Base-by-base conservation (phyloP, 2,113 vertebrate genomes). In the Aegithalos caudatus region DNA sequence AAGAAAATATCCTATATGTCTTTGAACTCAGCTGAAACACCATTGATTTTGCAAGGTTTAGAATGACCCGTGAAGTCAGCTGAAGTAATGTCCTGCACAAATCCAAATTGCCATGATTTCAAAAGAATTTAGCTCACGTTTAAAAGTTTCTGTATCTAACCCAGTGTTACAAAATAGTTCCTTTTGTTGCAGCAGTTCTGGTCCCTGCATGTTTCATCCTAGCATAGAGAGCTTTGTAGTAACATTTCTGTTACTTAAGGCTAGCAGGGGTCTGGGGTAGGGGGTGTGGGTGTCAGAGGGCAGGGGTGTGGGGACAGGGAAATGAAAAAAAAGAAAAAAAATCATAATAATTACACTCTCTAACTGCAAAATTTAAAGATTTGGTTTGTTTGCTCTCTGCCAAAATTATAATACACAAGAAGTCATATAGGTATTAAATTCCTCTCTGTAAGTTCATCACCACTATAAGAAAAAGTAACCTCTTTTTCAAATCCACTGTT, bases 261-360 rank as follows among this genome's bases (percentile, higher is more conserved):
- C 11, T 72, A 38, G 2, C 1, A 29, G 15, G 6, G 2, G 10
- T 4, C 8, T 20, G 5, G 2, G 13, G 2, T 10, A 14, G 14
- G 7, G 11, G 1, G 2, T 1, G 2, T 54, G 11, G 2, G 1
- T 2, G 1, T 38, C 5, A 14, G 14, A 62, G 7, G 12, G 11
- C 9, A 45, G 15, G 11, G 5, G 6, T 42, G 31, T 42, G 9
- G 10, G 3, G 10, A 2, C 4, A n/a, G 24, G 4, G 40, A 48
- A 44, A 16, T 12, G 22, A 67, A 81, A 50, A 60, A 74, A 48
- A 44, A 16, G 10, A 25, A 67, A 81, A 50, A 60, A 74, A 40
- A 45, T 19, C 2, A 20, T 47, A 27, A 58, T 2, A 70, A n/a
- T 80, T 86, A 12, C 33, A 67, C 16, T 35, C 3, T 4, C 4